A percentile compares a stretch with the other conserved stretches of the same genome.
phyloP scores from a whole-genome alignment of 2,113 vertebrate species.

The Sylvia atricapilla region DNA sequence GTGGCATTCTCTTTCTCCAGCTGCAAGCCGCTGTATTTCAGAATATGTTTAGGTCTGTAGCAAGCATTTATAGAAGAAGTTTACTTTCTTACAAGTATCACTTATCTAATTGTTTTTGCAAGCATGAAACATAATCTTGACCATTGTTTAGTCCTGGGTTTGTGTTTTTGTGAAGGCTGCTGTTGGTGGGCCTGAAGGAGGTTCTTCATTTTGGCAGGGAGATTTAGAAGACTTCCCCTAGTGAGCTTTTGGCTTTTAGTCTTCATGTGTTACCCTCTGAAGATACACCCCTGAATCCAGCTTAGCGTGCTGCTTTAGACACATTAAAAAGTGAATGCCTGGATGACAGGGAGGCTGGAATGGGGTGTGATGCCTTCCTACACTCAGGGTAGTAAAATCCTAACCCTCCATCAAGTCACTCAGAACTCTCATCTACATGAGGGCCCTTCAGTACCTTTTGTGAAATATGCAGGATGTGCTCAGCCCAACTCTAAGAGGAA shows the following conservation, averaged over 20 bases:
- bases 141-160: background rate
- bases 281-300: background rate
- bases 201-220: background rate
- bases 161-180: background rate
- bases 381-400: background rate
- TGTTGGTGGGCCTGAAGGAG: background rate
- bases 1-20: slow-evolving; percentile 10
- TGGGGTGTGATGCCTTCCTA: background rate
- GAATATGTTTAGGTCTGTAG: slow-evolving; percentile 5
- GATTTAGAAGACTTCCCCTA: background rate
- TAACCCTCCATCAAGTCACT: background rate
- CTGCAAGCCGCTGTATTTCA: background rate
- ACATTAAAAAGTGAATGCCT: background rate
- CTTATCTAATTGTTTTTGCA: slow-evolving; percentile 11
- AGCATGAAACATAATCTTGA: background rate
- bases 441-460: background rate
- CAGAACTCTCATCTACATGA: background rate
- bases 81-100: slow-evolving; percentile 18
- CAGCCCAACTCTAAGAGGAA: background rate
- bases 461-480: background rate
- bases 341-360: background rate
- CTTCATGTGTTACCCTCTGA: background rate
- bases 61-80: slow-evolving; percentile 2
- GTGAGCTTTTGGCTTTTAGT: background rate
- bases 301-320: background rate